Percentiles rank a stretch among this genome's conserved stretches.
Conservation (phyloP, 1,140 invertebrate genomes). For the Lerema accius region DNA sequence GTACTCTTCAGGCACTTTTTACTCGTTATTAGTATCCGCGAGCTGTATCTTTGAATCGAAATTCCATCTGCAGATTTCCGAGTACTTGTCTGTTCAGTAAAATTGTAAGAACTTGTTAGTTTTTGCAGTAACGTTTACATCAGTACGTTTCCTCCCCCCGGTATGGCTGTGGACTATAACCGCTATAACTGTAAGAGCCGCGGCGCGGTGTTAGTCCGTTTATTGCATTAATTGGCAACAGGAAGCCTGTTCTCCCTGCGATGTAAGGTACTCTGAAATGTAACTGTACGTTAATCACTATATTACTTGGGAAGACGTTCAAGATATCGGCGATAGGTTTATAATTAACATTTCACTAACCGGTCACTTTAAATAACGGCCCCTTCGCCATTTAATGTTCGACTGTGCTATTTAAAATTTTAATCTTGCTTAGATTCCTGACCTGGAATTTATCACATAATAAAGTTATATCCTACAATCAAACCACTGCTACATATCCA, state of each 20-base stretch:
- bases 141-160: conserved; percentile 41
- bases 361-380: too few species aligned
- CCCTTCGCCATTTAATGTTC: too few species aligned
- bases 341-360: not conserved
- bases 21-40: not conserved
- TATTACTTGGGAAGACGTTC: conserved; percentile 1
- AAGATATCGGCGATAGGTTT: not conserved
- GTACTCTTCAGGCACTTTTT: too few species aligned
- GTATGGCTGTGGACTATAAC: conserved; percentile 35
- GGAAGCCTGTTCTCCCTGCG: conserved; percentile 44
- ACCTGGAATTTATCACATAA: too few species aligned
- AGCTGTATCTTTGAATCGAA: conserved; percentile 7
- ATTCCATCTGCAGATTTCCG: conserved; percentile 13
- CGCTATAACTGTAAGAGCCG: conserved; percentile 36
- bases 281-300: conserved; percentile 5
- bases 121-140: conserved; percentile 37
- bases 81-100: conserved; percentile 20
- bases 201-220: conserved; percentile 36
- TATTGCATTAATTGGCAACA: conserved; percentile 65
- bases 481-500: too few species aligned
- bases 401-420: too few species aligned
- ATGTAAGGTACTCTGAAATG: not conserved
- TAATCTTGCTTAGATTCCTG: too few species aligned
- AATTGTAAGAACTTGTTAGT: conserved; percentile 20
- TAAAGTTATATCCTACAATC: too few species aligned